phyloP scores from a whole-genome alignment of 2,797 vertebrate genomes.

The Pteropus rufus region DNA sequence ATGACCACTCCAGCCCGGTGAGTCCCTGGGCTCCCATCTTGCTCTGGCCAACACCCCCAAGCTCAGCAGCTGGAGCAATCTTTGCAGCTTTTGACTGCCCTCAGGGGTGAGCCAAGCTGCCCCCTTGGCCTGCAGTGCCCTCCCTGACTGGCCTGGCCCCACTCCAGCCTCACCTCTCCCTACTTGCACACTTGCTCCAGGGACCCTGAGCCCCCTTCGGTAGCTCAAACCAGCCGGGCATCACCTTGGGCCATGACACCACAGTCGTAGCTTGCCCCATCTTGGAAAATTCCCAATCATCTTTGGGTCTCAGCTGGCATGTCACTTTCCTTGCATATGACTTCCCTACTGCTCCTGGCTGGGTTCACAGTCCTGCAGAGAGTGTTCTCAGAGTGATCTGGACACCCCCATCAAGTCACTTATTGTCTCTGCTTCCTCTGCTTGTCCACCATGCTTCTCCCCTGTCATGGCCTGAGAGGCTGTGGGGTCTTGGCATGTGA shows the following conservation, averaged over 20 bases:
- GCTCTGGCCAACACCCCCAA: accelerated
- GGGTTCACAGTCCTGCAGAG: not conserved
- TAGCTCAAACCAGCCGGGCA: not conserved
- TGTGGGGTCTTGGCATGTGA: not conserved
- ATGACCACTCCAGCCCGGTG: no score
- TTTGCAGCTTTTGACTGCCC: not conserved
- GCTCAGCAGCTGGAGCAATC: not conserved
- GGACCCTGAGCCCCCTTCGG: not conserved
- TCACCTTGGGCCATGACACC: not conserved
- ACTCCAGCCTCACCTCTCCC: not conserved
- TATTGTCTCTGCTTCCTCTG: not conserved
- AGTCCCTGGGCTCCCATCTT: not conserved
- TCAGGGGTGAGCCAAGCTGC: not conserved
- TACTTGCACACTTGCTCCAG: not conserved
- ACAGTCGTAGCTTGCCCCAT: not conserved
- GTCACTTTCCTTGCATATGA: not conserved
- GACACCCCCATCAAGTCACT: not conserved
- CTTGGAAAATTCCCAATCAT: not conserved
- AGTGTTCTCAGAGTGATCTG: not conserved
- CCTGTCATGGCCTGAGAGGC: not conserved
- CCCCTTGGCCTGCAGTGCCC: not conserved
- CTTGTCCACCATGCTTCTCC: not conserved
- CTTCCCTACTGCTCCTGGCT: not conserved
- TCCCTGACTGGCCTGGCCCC: not conserved
- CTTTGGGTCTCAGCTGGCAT: not conserved